Base-by-base conservation (phyloP, 2,888 invertebrate species). In the Leptarthrus brevirostris region DNA sequence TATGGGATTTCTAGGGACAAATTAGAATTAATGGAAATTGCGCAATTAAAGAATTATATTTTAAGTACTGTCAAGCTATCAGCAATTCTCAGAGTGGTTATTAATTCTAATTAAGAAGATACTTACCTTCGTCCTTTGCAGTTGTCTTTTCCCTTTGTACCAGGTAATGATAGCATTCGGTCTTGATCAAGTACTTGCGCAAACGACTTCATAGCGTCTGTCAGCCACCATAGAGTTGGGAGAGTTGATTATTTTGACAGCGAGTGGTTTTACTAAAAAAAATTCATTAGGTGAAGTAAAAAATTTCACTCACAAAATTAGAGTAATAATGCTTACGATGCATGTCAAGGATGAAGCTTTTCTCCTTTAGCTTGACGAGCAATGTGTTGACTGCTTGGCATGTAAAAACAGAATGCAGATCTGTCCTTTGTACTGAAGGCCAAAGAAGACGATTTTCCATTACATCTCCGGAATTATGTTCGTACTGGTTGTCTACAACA, bases 371-470 rank as follows among this genome's bases (percentile, higher is more conserved):
- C 80, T 93, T 92, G 71, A 93, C 92, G 73, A 95, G 89, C 80
- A 90, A 90, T 73, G 94, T 95, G 86, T 96, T 96, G 81, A 91
- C 88, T 22, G 95, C 94, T 83, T 94, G 93, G 82, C 95, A 96
- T 73, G 93, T 94, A 86, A 94, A 94, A 78, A 93, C 91, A 18
- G 93, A 91, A 79, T 94, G 93, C 80, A 95, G 89, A 87, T 95
- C 93, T 24, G 91, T 90, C 74, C 95, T 88, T 73, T 90, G 88
- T 77, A 94, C 89, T 56, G 91, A 89, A 61, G 91, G 91, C 90
- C 93, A 90, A 71, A 90, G 87, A 78, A 92, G 88, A 80, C 92
- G 88, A 86, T 94, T 94, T 85, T 94, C 94, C 80, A 94, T 94
- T 66, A 94, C 93, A 85, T 94, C 93, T 18, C 93, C 93, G 6